These are phyloP conservation scores for Antechinus stuartii DNA, from an alignment of 2,113 vertebrate genomes.

Conservation along the genomic window DNA sequence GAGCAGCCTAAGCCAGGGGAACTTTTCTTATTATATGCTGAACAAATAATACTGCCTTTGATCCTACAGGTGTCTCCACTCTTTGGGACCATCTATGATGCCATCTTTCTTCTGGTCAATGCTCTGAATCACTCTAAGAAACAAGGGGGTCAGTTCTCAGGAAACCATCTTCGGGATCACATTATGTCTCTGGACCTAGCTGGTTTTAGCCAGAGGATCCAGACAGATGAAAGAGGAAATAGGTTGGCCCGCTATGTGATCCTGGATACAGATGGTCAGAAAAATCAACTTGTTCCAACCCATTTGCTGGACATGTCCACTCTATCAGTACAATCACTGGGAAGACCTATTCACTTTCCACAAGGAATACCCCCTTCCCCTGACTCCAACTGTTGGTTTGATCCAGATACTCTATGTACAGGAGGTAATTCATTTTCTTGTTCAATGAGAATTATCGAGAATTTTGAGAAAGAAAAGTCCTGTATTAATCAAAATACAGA, in stretches of 20 bases:
- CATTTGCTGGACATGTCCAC: slow-evolving; percentile 85
- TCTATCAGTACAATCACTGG: slow-evolving; percentile 82
- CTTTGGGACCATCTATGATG: slow-evolving; percentile 95
- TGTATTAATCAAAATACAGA: neutral
- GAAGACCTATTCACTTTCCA: slow-evolving; percentile 88
- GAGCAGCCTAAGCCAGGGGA: neutral
- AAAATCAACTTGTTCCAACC: slow-evolving; percentile 86
- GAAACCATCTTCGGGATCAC: slow-evolving; percentile 85
- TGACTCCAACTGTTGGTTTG: slow-evolving; percentile 94
- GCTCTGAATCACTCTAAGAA: slow-evolving; percentile 85
- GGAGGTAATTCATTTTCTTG: slow-evolving; percentile 84
- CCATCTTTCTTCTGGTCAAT: slow-evolving; percentile 90
- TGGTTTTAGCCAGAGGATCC: slow-evolving; percentile 91
- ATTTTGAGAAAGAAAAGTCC: neutral
- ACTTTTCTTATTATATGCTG: neutral
- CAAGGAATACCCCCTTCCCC: slow-evolving; percentile 82
- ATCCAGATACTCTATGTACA: slow-evolving; percentile 85
- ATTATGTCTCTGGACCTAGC: slow-evolving; percentile 86
- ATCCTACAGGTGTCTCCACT: slow-evolving; percentile 89
- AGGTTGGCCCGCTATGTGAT: slow-evolving; percentile 87
- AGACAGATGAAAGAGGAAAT: slow-evolving; percentile 84
- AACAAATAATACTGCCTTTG: neutral
- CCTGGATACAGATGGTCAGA: slow-evolving; percentile 88
- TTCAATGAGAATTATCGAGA: neutral
- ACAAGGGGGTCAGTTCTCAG: slow-evolving; percentile 81